Evolutionary conservation across 2,888 invertebrate genomes (phyloP).

Genomic region (Sepiola atlantica): DNA sequence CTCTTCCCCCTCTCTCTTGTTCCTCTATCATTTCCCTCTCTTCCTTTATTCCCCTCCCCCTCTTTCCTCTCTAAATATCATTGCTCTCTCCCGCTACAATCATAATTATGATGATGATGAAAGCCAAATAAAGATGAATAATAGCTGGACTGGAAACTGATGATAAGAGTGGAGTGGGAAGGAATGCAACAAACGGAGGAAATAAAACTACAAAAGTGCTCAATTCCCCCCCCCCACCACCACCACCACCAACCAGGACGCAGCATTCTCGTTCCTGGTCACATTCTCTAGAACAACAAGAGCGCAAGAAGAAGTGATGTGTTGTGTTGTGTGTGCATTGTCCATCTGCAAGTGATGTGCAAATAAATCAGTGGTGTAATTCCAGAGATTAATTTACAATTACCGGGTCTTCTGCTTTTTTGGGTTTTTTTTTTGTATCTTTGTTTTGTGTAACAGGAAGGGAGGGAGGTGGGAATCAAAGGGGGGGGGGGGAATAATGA

Average conservation of each 20-base stretch:
- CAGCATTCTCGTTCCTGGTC: background rate
- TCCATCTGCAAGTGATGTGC: slow-evolving; percentile 5
- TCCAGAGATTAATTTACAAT: background rate
- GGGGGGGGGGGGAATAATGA: background rate
- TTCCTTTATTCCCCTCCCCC: too few species aligned
- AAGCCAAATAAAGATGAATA: too few species aligned
- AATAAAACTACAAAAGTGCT: background rate
- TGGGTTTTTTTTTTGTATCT: too few species aligned
- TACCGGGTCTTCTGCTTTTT: too few species aligned
- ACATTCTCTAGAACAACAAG: background rate
- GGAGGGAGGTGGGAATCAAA: background rate
- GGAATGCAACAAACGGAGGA: background rate
- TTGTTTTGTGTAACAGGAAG: background rate
- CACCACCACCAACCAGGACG: background rate
- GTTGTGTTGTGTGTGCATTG: background rate
- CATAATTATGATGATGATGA: too few species aligned
- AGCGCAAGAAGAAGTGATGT: background rate
- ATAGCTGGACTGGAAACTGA: background rate
- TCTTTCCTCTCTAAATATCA: too few species aligned
- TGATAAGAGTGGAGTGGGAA: background rate
- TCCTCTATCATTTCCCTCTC: too few species aligned
- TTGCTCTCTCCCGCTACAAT: too few species aligned
- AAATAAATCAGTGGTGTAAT: background rate
- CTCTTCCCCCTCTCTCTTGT: too few species aligned
- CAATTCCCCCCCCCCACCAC: background rate